These are phyloP conservation scores for Aphodius granarius DNA, from an alignment of 2,888 invertebrate species.

Conservation along the genomic window DNA sequence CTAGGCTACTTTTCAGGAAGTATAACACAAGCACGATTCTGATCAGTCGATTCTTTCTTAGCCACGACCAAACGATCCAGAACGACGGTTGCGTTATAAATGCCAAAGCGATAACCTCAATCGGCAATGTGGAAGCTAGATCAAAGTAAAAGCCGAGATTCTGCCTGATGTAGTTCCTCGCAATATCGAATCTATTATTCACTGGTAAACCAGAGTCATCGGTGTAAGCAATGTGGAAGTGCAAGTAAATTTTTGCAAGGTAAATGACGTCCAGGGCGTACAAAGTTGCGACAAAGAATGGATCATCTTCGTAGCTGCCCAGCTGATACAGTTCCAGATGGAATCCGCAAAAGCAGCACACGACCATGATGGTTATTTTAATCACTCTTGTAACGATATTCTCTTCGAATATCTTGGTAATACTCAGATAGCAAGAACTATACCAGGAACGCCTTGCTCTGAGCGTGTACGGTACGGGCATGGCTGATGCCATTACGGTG, in stretches of 20 bases:
- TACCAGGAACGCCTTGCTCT: background rate
- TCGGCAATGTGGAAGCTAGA: constrained; percentile 28
- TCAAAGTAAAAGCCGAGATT: constrained; percentile 34
- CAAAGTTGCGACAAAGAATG: background rate
- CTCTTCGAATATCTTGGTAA: constrained; percentile 7
- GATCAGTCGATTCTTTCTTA: constrained; percentile 33
- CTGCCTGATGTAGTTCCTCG: constrained; percentile 26
- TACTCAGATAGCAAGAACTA: background rate
- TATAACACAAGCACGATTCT: constrained; percentile 30
- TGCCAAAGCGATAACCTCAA: constrained; percentile 29
- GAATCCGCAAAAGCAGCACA: constrained; percentile 20
- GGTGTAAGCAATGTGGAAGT: constrained; percentile 33
- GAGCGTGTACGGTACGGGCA: no score
- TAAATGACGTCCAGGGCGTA: constrained; percentile 33
- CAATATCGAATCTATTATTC: constrained; percentile 28
- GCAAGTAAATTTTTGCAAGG: constrained; percentile 31
- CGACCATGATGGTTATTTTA: constrained; percentile 10
- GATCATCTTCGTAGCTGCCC: background rate
- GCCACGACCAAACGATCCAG: constrained; percentile 28
- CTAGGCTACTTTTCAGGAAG: constrained; percentile 24
- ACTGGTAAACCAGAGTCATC: constrained; percentile 36
- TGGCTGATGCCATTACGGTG: background rate
- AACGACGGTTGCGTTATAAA: constrained; percentile 7
- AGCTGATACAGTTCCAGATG: constrained; percentile 19
- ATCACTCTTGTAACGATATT: constrained; percentile 12